A percentile compares a stretch with the other conserved stretches of the same genome.
phyloP scores from a whole-genome alignment of 2,113 vertebrate species.

The Labrus mixtus region DNA sequence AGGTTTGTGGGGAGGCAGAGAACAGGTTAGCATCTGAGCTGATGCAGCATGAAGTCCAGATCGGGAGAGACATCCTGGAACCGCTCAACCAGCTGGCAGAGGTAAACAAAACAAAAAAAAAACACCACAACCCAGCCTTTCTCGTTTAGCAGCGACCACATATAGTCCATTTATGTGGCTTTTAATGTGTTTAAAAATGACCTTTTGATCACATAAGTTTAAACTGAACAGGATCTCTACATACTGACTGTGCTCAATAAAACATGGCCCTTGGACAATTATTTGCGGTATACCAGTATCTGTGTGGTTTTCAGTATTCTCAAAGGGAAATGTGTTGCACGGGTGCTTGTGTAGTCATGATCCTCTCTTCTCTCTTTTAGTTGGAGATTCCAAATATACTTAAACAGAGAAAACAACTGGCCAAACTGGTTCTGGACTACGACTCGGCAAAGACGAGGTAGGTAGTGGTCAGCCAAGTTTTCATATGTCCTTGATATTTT shows the following conservation, averaged over 20 bases:
- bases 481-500: too few relatives aligned
- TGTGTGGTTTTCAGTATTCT: constrained; percentile 26
- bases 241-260: not conserved
- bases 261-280: constrained; percentile 3
- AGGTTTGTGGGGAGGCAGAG: constrained; percentile 92
- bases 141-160: not conserved
- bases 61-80: constrained; percentile 92
- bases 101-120: constrained; percentile 74
- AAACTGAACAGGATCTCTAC: not conserved
- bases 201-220: too few relatives aligned
- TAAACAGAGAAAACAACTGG: constrained; percentile 95
- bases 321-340: constrained; percentile 7
- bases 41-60: constrained; percentile 90
- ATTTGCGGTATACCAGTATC: not conserved
- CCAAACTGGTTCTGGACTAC: constrained; percentile 94
- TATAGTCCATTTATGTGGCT: not conserved
- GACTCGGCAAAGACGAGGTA: constrained; percentile 96
- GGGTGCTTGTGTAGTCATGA: not conserved
- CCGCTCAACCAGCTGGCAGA: constrained; percentile 92
- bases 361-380: constrained; percentile 73
- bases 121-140: not conserved
- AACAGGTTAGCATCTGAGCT: constrained; percentile 90
- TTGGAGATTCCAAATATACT: constrained; percentile 96
- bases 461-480: not conserved
- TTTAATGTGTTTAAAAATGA: too few relatives aligned